Percentiles rank a stretch among this genome's conserved stretches.
Evolutionary conservation across 2,888 invertebrate genomes (phyloP).

Genomic region (Eurytoma adleriae): DNA sequence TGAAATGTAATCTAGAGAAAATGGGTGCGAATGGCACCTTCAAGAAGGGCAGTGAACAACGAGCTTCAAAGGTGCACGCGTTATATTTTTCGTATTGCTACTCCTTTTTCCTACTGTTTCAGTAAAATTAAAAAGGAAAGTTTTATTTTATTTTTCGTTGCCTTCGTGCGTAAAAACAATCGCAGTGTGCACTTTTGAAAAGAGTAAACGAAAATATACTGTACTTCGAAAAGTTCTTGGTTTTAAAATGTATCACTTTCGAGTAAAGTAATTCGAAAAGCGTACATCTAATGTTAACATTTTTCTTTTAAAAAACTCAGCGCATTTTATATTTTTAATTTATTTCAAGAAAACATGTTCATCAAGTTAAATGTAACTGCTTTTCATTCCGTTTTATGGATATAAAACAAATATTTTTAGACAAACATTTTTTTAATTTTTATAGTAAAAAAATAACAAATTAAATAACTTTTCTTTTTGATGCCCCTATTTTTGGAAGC

Average conservation of each 20-base stretch:
- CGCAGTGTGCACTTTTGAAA: too few relatives aligned
- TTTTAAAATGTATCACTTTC: too few relatives aligned
- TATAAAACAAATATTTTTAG: too few relatives aligned
- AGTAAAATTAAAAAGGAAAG: conserved; percentile 4
- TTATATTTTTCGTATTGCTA: neutral
- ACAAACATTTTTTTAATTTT: too few relatives aligned
- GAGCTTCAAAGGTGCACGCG: too few relatives aligned
- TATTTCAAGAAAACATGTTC: neutral
- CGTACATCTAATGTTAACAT: too few relatives aligned
- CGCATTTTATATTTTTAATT: too few relatives aligned
- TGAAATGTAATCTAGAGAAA: conserved; percentile 42
- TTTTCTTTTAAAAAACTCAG: too few relatives aligned
- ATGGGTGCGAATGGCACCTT: conserved; percentile 1
- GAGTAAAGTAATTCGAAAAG: too few relatives aligned
- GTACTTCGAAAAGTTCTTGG: neutral
- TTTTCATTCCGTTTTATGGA: neutral
- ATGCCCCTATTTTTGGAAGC: neutral
- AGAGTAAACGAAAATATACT: neutral
- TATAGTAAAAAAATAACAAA: too few relatives aligned
- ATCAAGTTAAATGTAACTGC: neutral
- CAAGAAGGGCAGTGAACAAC: neutral
- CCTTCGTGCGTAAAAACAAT: neutral
- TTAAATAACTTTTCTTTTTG: too few relatives aligned
- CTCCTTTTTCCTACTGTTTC: neutral
- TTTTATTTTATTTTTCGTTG: conserved; percentile 10